These are phyloP conservation scores for Poecilia velifera DNA, from an alignment of 2,797 vertebrate genomes.

Conservation along the genomic window DNA sequence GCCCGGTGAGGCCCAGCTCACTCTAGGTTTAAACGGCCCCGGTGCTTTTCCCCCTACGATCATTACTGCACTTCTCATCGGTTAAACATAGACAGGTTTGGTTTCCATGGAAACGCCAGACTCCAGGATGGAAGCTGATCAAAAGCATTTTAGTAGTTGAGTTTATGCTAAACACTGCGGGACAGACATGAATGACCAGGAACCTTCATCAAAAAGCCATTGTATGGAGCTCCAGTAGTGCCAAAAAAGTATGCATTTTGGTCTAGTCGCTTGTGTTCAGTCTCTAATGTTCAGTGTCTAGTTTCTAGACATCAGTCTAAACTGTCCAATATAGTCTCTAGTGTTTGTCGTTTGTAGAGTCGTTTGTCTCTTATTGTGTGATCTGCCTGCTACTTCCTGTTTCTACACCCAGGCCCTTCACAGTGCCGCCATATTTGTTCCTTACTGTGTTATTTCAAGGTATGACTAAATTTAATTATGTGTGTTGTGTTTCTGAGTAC, in stretches of 20 bases:
- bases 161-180: too few relatives aligned
- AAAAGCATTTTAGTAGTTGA: too few relatives aligned
- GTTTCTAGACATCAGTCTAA: neutral
- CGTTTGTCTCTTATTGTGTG: neutral
- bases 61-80: too few relatives aligned
- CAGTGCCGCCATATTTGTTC: neutral
- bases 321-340: neutral
- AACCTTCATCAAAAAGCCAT: too few relatives aligned
- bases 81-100: too few relatives aligned
- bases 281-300: neutral
- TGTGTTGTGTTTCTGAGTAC: neutral
- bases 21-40: neutral
- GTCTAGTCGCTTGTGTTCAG: neutral
- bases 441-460: neutral
- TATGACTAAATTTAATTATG: neutral
- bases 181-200: too few relatives aligned
- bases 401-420: neutral
- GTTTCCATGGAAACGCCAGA: too few relatives aligned
- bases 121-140: too few relatives aligned
- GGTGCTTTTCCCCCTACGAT: too few relatives aligned
- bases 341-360: neutral
- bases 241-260: too few relatives aligned
- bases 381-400: neutral
- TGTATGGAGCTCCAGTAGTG: too few relatives aligned
- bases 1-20: constrained; percentile 76